Evolutionary conservation across 2,888 invertebrate genomes (phyloP).

Genomic region (Gasteruption jaculator): DNA sequence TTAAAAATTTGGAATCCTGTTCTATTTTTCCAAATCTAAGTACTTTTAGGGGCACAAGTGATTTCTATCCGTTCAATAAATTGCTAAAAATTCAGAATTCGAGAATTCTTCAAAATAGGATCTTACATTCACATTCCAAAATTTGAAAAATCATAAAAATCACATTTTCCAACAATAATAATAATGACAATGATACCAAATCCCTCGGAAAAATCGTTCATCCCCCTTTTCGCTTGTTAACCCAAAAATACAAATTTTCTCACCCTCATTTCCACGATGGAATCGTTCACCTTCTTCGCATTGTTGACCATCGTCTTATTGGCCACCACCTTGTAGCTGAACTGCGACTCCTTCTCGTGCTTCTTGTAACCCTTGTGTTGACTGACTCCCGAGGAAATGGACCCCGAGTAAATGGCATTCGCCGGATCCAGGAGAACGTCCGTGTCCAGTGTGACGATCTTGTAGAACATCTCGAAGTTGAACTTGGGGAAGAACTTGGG

Average conservation of each 20-base stretch:
- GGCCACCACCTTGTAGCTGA: conserved; percentile 20
- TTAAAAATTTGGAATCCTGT: too few relatives aligned
- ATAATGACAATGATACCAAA: too few relatives aligned
- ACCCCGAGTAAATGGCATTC: conserved; percentile 11
- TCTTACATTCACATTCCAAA: too few relatives aligned
- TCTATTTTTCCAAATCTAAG: too few relatives aligned
- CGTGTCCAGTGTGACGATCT: conserved; percentile 58
- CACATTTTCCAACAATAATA: too few relatives aligned
- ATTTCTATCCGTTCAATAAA: too few relatives aligned
- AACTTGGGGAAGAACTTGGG: conserved; percentile 64
- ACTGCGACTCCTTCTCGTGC: conserved; percentile 19
- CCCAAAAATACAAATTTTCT: conserved; percentile 16
- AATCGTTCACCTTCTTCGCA: conserved; percentile 30
- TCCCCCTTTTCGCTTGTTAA: conserved; percentile 14
- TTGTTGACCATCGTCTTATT: conserved; percentile 36
- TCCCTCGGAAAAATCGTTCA: too few relatives aligned
- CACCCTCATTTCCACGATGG: conserved; percentile 45
- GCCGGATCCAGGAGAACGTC: conserved; percentile 35
- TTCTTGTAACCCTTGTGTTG: conserved; percentile 25
- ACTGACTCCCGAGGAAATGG: background rate
- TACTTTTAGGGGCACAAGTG: too few relatives aligned
- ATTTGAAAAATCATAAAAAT: too few relatives aligned
- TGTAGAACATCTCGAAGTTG: conserved; percentile 59
- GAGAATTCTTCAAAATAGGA: too few relatives aligned
- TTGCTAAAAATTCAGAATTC: too few relatives aligned